phyloP scores from a whole-genome alignment of 2,797 vertebrate genomes.

The Mionectes olivaceus region DNA sequence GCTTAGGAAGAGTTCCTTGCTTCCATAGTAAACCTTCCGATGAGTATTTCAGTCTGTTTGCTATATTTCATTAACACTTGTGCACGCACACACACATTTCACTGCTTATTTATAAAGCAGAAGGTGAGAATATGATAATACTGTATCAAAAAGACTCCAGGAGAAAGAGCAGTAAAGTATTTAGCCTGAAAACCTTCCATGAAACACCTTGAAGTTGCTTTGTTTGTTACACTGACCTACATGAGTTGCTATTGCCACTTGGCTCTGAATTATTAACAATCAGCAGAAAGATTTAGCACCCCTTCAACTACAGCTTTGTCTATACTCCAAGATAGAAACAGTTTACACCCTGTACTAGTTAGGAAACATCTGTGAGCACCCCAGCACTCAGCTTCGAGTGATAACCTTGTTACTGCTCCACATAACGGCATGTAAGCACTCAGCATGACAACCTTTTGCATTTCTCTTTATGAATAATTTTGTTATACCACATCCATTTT shows the following conservation, averaged over 20 bases:
- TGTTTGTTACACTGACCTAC: conserved; percentile 72
- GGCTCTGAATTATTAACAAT: conserved; percentile 81
- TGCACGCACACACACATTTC: neutral
- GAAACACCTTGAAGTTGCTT: conserved; percentile 61
- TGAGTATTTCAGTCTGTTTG: conserved; percentile 32
- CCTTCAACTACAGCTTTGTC: conserved; percentile 70
- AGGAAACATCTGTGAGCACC: conserved; percentile 73
- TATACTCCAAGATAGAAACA: conserved; percentile 68
- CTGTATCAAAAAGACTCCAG: conserved; percentile 60
- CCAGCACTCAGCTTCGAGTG: conserved; percentile 73
- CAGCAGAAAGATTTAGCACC: conserved; percentile 73
- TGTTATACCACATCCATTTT: conserved; percentile 84
- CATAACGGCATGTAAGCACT: conserved; percentile 80
- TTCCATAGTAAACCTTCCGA: conserved; percentile 3
- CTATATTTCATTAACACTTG: conserved; percentile 15
- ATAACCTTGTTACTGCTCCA: conserved; percentile 81
- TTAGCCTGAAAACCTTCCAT: conserved; percentile 55
- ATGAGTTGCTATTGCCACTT: conserved; percentile 72
- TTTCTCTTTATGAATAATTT: conserved; percentile 87
- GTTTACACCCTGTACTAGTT: conserved; percentile 68
- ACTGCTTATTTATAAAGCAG: conserved; percentile 49
- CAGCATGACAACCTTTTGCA: conserved; percentile 79
- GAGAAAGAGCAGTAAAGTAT: conserved; percentile 60
- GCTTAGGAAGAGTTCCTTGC: conserved; percentile 16
- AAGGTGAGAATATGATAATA: conserved; percentile 47